A percentile compares a stretch with the other conserved stretches of the same genome.
These are phyloP conservation scores for Drosophila hamatofila DNA, from an alignment of 2,888 invertebrate genomes.

Conservation along the genomic window DNA sequence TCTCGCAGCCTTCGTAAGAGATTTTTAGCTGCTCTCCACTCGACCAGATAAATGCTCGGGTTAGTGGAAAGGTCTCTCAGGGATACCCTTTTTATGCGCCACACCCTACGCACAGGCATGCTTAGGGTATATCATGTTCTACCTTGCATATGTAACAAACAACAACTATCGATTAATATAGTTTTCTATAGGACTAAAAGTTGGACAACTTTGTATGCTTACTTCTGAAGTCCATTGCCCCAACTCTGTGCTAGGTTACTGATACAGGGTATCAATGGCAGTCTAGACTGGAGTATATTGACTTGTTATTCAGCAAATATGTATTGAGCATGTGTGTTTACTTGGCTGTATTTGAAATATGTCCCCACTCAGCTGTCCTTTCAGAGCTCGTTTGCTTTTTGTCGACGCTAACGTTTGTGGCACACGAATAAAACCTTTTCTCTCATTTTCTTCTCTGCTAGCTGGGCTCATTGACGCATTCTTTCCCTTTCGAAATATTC, in stretches of 20 bases:
- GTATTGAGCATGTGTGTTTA: conserved; percentile 19
- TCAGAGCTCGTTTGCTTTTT: conserved; percentile 37
- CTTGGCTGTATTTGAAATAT: conserved; percentile 57
- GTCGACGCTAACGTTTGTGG: conserved; percentile 26
- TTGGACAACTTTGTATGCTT: background rate
- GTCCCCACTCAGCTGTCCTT: conserved; percentile 61
- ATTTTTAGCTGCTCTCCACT: conserved; percentile 28
- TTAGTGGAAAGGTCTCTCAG: conserved; percentile 63
- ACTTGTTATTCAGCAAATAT: conserved; percentile 7
- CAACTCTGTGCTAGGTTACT: too few relatives aligned
- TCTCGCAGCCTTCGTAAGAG: conserved; percentile 28
- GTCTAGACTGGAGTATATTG: background rate
- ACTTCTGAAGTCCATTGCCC: background rate
- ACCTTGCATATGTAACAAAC: too few relatives aligned
- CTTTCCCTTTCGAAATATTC: conserved; percentile 22
- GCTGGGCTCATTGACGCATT: conserved; percentile 9
- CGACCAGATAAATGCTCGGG: conserved; percentile 62
- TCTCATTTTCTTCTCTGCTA: conserved; percentile 1
- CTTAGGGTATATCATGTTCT: conserved; percentile 2
- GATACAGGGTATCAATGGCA: conserved; percentile 5
- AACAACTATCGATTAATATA: background rate
- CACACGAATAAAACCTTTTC: conserved; percentile 24
- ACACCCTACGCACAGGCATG: background rate
- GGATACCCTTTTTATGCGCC: conserved; percentile 56
- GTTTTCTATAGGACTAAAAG: background rate